Percentiles rank a stretch among this genome's conserved stretches.
Evolutionary conservation across 2,888 invertebrate genomes (phyloP).

Genomic region (Limenitis camilla): DNA sequence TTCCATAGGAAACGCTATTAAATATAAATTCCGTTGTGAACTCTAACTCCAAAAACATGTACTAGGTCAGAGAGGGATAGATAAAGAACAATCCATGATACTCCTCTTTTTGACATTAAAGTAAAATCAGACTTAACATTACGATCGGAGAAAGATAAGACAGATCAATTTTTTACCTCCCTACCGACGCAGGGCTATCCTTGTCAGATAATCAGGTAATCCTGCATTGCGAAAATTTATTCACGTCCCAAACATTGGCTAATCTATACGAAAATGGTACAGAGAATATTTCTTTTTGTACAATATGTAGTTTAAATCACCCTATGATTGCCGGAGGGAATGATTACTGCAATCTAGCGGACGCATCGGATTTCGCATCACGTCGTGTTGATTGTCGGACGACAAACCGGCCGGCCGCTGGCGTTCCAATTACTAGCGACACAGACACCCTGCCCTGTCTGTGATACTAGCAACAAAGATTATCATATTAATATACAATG

Average conservation of each 20-base stretch:
- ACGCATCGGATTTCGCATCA: conserved; percentile 70
- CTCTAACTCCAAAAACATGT: no score
- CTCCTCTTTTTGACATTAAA: no score
- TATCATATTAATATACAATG: conserved; percentile 5
- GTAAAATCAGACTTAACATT: no score
- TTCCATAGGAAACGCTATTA: no score
- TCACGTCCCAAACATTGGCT: neutral
- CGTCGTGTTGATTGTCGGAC: conserved; percentile 69
- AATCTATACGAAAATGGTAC: conserved; percentile 7
- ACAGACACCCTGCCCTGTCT: conserved; percentile 50
- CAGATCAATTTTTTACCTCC: no score
- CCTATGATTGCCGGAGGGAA: conserved; percentile 49
- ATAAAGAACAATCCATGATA: no score
- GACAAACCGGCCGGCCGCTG: conserved; percentile 51
- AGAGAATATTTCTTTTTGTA: conserved; percentile 5
- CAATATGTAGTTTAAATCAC: conserved; percentile 26
- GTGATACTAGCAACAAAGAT: conserved; percentile 30
- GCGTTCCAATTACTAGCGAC: conserved; percentile 66
- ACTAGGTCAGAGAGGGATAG: no score
- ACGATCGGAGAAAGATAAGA: no score
- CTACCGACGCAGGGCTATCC: no score
- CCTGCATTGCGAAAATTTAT: neutral
- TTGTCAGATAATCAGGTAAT: neutral
- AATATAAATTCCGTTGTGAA: no score
- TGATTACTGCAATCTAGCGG: conserved; percentile 50